These are phyloP conservation scores for Zoanthus sansibaricus DNA, from an alignment of 92 coral and sea anemone genomes.

Conservation along the genomic window DNA sequence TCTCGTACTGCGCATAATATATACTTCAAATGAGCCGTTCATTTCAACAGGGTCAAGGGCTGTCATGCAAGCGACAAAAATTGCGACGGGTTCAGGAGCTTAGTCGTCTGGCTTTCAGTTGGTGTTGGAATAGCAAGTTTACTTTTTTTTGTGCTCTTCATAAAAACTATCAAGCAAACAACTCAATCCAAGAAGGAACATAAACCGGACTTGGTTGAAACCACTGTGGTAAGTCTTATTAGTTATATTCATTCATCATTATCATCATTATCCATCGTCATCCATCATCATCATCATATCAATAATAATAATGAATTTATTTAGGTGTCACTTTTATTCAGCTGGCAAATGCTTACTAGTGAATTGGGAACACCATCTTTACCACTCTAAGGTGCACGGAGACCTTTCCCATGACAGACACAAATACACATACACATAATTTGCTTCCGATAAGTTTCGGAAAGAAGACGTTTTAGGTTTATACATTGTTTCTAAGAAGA, in stretches of 20 bases:
- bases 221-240: slow-evolving; percentile 28
- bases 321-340: too few species aligned
- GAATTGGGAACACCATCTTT: too few species aligned
- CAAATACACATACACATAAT: too few species aligned
- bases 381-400: too few species aligned
- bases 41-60: neutral
- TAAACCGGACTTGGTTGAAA: neutral
- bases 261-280: neutral
- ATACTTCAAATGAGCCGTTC: neutral
- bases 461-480: too few species aligned
- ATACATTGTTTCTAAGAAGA: too few species aligned
- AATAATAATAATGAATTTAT: too few species aligned
- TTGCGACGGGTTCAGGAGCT: slow-evolving; percentile 8
- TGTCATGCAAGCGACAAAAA: neutral
- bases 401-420: too few species aligned
- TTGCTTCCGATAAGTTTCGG: too few species aligned
- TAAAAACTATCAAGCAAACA: neutral
- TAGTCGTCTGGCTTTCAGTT: slow-evolving; percentile 32
- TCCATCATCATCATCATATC: too few species aligned
- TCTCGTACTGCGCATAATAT: too few species aligned
- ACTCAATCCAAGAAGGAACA: neutral
- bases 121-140: slow-evolving; percentile 8
- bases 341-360: too few species aligned
- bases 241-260: neutral
- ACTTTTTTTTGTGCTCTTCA: slow-evolving; percentile 2